Evolutionary conservation across 2,888 invertebrate genomes (phyloP).

Genomic region (Smittia sp.): DNA sequence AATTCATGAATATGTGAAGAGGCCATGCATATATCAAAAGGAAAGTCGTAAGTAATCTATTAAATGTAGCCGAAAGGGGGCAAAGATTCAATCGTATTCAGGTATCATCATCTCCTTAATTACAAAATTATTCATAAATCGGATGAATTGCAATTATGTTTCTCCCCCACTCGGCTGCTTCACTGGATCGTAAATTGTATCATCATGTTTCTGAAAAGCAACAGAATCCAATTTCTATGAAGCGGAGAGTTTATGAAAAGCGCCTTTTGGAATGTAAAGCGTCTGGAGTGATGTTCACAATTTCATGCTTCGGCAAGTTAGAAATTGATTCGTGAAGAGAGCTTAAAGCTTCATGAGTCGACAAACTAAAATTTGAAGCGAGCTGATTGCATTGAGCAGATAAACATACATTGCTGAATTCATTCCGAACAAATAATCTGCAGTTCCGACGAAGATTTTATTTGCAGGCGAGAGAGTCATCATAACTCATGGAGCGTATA

Average conservation of each 20-base stretch:
- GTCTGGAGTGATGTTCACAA: not conserved
- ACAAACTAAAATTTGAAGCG: not conserved
- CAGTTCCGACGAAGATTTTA: not conserved
- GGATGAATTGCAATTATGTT: constrained; percentile 8
- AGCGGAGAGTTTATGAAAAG: not conserved
- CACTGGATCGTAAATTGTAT: not conserved
- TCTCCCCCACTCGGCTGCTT: not conserved
- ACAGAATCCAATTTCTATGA: not conserved
- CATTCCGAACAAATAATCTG: not conserved
- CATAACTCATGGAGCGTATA: constrained; percentile 3
- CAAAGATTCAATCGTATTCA: not conserved
- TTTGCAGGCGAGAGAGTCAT: not conserved
- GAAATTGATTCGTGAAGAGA: not conserved
- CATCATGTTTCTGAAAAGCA: constrained; percentile 1
- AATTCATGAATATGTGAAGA: not conserved
- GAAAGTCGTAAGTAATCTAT: not conserved
- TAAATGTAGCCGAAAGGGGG: not conserved
- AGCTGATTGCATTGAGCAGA: not conserved
- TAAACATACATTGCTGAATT: not conserved
- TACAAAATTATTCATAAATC: constrained; percentile 24
- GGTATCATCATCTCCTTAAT: not conserved
- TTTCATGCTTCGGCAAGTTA: not conserved
- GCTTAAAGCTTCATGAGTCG: not conserved
- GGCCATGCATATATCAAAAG: not conserved
- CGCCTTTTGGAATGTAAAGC: constrained; percentile 2